These are phyloP conservation scores for Halcyon chelicuti DNA, from an alignment of 2,797 vertebrate genomes.

Conservation along the genomic window DNA sequence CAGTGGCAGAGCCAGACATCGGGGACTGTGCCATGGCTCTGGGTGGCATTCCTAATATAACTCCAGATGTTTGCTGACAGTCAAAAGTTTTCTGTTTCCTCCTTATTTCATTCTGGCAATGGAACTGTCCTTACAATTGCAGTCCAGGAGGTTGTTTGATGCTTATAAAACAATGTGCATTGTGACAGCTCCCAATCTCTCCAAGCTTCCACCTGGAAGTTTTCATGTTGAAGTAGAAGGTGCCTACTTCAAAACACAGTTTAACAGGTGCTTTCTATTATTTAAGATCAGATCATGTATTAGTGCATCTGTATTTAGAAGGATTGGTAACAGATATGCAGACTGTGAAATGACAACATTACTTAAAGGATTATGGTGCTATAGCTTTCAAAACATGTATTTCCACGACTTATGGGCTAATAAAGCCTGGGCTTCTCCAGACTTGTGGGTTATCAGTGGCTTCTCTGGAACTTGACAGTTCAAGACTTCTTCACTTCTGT, in stretches of 20 bases:
- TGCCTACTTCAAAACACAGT: neutral
- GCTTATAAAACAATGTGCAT: neutral
- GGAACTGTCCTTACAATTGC: neutral
- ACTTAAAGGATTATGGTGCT: neutral
- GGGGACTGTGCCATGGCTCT: accelerated
- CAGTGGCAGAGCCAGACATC: neutral
- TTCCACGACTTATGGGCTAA: neutral
- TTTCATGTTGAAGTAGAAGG: neutral
- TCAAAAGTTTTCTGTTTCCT: neutral
- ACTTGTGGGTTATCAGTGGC: neutral
- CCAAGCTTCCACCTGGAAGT: neutral
- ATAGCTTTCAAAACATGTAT: neutral
- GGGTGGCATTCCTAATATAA: neutral
- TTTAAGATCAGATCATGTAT: neutral
- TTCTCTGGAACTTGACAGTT: neutral
- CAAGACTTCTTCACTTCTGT: neutral
- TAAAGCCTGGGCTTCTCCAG: neutral
- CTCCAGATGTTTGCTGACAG: neutral
- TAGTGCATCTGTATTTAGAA: neutral
- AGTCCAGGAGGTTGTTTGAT: neutral
- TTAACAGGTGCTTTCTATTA: neutral
- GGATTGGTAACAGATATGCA: neutral
- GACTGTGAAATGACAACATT: neutral
- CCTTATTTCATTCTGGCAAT: neutral
- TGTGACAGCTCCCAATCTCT: neutral